Evolutionary conservation across 2,113 vertebrate genomes (phyloP).

Genomic region (Perca fluviatilis): DNA sequence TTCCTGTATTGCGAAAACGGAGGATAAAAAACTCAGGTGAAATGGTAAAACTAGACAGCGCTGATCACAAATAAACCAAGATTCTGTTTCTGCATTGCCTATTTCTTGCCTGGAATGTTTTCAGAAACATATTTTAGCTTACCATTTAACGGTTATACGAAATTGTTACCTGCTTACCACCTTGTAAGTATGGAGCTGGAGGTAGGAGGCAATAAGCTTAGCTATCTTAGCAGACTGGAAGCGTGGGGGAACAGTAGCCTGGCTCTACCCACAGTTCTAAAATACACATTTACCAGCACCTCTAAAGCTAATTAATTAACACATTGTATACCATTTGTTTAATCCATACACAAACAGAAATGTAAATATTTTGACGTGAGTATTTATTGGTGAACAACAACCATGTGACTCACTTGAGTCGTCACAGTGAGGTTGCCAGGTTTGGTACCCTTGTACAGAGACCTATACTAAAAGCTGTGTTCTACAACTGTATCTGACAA

Average conservation of each 20-base stretch:
- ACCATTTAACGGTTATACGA: too few species aligned
- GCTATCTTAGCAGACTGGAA: neutral
- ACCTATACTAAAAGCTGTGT: neutral
- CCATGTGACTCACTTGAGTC: neutral
- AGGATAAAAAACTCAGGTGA: too few species aligned
- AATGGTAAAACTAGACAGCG: too few species aligned
- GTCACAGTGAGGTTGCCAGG: neutral
- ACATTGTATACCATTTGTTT: neutral
- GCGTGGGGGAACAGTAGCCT: too few species aligned
- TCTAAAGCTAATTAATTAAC: neutral
- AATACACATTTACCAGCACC: neutral
- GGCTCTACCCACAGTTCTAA: neutral
- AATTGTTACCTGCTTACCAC: too few species aligned
- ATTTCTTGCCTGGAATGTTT: too few species aligned
- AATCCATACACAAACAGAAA: neutral
- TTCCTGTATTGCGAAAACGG: too few species aligned
- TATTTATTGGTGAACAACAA: too few species aligned
- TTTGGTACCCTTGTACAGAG: neutral
- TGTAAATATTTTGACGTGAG: too few species aligned
- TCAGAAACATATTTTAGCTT: too few species aligned
- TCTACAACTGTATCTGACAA: neutral
- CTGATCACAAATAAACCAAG: too few species aligned
- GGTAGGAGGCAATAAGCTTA: neutral
- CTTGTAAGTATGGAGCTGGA: neutral
- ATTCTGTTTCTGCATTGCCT: too few species aligned